Base-by-base conservation (phyloP, 2,888 invertebrate genomes). In the Hermodice carunculata region DNA sequence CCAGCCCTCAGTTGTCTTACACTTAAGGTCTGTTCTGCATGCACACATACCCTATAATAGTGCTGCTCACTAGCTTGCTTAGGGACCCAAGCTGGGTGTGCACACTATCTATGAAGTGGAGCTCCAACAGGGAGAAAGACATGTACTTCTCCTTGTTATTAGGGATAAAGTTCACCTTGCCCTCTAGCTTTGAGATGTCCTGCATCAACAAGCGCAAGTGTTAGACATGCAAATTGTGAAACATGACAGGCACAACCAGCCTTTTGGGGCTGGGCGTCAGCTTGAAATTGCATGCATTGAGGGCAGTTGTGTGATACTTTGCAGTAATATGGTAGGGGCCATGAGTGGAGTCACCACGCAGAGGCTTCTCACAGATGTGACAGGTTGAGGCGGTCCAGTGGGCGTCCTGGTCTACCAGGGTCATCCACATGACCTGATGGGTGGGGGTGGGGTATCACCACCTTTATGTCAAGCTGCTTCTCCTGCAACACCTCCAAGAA, bases 321-420 rank as follows among this genome's bases (percentile, higher is more conserved):
- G 63, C 67, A 3, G 67, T 65, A 22, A 65, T 26, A 28, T 67
- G 67, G 46, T 54, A 64, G 32, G 68, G 66, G 31, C 63, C 70
- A 24, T 58, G 19, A 0, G 61, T 61, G 11, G 32, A 4, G 32
- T 58, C 58, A 3, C 29, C 46, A 5, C 31, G 3, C 1, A 58
- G 34, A 2, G 11, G 2, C 26, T 48, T 14, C 19, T 26, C 48
- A 32, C 46, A 58, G 2, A 58, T 46, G 22, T 48, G 58, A 29
- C 58, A 58, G 24, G 22, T n/a, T 19, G 17, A 2, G 4, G 58
- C 58, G 2, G 28, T 37, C 32, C 22, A 4, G 32, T 46, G 48
- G 19, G 26, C 46, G 11, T 19, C 26, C 11, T 31, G 5, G 17
- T 58, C 24, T 24, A n/a, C n/a, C 22, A 17, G 26, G 19, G 58